Conservation (phyloP, 2,888 invertebrate species). For the Dryadula phaetusa region DNA sequence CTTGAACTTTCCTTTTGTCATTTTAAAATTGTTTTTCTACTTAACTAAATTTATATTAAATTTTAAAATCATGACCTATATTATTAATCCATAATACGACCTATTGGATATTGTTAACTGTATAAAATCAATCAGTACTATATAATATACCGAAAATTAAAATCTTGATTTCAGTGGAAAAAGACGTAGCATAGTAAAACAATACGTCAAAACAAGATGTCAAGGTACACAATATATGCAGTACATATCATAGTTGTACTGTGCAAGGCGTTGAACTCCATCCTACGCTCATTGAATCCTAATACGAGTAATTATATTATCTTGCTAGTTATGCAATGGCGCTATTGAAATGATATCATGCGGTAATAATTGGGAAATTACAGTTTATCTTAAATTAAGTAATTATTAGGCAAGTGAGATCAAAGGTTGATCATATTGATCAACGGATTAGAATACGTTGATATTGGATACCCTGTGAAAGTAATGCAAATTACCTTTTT, state of each 20-base stretch:
- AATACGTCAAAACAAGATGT: background rate
- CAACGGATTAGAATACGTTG: no score
- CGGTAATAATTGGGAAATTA: background rate
- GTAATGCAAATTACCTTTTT: no score
- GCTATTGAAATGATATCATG: slow-evolving; percentile 18
- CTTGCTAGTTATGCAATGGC: slow-evolving; percentile 22
- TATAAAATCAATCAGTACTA: no score
- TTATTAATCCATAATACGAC: no score
- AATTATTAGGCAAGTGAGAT: background rate
- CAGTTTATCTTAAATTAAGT: background rate
- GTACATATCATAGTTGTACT: slow-evolving; percentile 31
- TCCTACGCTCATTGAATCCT: slow-evolving; percentile 53
- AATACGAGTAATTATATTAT: slow-evolving; percentile 45
- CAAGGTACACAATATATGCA: background rate
- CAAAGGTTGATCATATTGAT: background rate
- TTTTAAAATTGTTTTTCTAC: no score
- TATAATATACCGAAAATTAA: background rate
- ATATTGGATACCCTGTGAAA: no score
- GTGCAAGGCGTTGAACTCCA: slow-evolving; percentile 54
- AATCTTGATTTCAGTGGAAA: background rate
- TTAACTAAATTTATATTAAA: no score
- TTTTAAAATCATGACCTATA: no score
- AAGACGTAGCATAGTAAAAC: background rate
- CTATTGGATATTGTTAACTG: no score
- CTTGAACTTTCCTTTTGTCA: no score